A percentile compares a stretch with the other conserved stretches of the same genome.
Conservation (phyloP, 2,888 invertebrate genomes). For the Odontocerum albicorne region DNA sequence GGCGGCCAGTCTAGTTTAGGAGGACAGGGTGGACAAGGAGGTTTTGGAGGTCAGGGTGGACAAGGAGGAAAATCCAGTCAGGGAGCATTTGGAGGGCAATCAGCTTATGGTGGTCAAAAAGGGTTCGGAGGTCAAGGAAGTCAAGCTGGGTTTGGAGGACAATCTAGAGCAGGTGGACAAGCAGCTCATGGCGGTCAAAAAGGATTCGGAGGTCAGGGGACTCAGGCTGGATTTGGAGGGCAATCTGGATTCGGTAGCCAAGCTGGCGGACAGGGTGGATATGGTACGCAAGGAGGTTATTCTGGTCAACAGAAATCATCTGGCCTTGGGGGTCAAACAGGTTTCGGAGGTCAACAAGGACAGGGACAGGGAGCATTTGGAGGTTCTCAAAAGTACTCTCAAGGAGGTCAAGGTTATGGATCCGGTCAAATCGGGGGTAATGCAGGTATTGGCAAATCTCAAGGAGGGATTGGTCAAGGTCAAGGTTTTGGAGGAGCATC, state of each 20-base stretch:
- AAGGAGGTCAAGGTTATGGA: background rate
- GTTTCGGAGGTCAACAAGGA: slow-evolving; percentile 6
- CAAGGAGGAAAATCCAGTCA: slow-evolving; percentile 4
- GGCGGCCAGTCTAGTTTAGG: slow-evolving; percentile 4
- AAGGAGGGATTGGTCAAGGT: slow-evolving; percentile 11
- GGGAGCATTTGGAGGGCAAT: slow-evolving; percentile 11
- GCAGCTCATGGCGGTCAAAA: slow-evolving; percentile 11
- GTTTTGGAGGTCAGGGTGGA: slow-evolving; percentile 1
- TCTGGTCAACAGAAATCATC: background rate
- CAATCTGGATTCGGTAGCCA: slow-evolving; percentile 17
- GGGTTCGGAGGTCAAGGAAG: slow-evolving; percentile 15
- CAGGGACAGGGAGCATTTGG: background rate
- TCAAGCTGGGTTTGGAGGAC: background rate
- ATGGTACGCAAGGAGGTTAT: slow-evolving; percentile 9
- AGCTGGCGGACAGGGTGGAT: slow-evolving; percentile 18
- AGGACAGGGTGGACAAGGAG: slow-evolving; percentile 12
- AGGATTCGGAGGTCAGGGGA: slow-evolving; percentile 5
- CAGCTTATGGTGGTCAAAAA: slow-evolving; percentile 13
- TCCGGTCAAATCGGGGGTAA: background rate
- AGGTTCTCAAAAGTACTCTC: slow-evolving; percentile 5
- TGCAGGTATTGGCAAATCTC: slow-evolving; percentile 4
- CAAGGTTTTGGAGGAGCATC: slow-evolving; percentile 1
- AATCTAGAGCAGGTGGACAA: slow-evolving; percentile 11
- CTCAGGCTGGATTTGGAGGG: slow-evolving; percentile 16
- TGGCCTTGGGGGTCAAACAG: slow-evolving; percentile 2